Conservation (phyloP, 1,140 invertebrate species). For the Heliconius nattereri region DNA sequence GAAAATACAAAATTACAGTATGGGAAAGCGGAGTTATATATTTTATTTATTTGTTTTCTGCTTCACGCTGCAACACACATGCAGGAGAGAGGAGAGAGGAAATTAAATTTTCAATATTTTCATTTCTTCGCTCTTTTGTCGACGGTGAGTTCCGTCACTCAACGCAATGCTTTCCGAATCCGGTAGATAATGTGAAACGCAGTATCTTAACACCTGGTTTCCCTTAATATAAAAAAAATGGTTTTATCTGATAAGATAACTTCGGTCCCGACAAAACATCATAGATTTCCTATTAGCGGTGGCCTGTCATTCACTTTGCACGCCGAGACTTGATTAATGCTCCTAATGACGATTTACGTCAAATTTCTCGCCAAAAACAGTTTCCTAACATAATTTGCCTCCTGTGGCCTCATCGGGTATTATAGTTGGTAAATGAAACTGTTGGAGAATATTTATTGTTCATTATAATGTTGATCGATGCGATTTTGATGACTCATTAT, state of each 20-base stretch:
- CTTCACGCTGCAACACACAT: too few species aligned
- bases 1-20: neutral
- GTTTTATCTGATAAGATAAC: neutral
- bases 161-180: too few species aligned
- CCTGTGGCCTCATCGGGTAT: conserved; percentile 54
- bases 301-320: conserved; percentile 19
- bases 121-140: too few species aligned
- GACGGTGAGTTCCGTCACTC: too few species aligned
- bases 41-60: neutral
- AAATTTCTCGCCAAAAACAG: conserved; percentile 44
- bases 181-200: too few species aligned
- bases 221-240: neutral
- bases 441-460: conserved; percentile 53
- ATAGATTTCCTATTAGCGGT: conserved; percentile 29
- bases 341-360: conserved; percentile 45
- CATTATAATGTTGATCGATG: conserved; percentile 55
- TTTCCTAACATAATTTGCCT: conserved; percentile 53
- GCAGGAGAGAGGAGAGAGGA: neutral
- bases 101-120: too few species aligned
- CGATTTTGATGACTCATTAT: conserved; percentile 40
- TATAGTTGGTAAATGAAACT: conserved; percentile 57
- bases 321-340: conserved; percentile 59
- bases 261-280: neutral
- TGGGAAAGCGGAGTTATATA: neutral
- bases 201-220: too few species aligned